Evolutionary conservation across 2,888 invertebrate species (phyloP).

Genomic region (Plebejus melissa): DNA sequence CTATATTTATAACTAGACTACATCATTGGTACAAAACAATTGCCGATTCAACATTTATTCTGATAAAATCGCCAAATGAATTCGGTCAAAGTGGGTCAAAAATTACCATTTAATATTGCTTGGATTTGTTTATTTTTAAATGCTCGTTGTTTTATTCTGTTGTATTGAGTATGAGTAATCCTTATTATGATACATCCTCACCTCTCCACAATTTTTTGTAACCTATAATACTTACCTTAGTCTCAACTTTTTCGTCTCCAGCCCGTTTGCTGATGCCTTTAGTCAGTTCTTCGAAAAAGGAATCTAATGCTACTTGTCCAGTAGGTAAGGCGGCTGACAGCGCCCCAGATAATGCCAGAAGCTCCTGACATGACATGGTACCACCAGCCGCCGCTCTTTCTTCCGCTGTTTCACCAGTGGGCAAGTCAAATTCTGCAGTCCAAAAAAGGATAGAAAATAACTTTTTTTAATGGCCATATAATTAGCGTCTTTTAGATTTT

Average conservation of each 20-base stretch:
- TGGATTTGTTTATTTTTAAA: background rate
- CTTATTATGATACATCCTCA: too few species aligned
- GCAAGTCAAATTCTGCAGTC: constrained; percentile 71
- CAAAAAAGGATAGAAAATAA: background rate
- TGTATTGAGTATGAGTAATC: too few species aligned
- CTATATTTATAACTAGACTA: background rate
- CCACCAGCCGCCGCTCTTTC: constrained; percentile 72
- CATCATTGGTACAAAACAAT: background rate
- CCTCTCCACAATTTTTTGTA: background rate
- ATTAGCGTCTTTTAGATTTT: constrained; percentile 24
- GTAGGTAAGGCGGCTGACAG: constrained; percentile 94
- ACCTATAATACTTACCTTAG: constrained; percentile 51
- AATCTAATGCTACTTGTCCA: constrained; percentile 89
- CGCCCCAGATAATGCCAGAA: constrained; percentile 94
- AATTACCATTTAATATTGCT: background rate
- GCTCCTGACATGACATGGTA: constrained; percentile 91
- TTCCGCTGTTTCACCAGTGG: constrained; percentile 67
- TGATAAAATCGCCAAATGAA: background rate
- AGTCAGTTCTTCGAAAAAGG: constrained; percentile 88
- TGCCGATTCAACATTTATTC: background rate
- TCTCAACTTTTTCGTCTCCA: constrained; percentile 65
- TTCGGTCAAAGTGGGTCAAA: background rate
- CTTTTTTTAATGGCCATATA: constrained; percentile 40
- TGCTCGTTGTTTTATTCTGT: background rate
- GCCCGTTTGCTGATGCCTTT: constrained; percentile 82